These are phyloP conservation scores for Timema cristinae DNA, from an alignment of 2,888 invertebrate genomes.

Conservation along the genomic window DNA sequence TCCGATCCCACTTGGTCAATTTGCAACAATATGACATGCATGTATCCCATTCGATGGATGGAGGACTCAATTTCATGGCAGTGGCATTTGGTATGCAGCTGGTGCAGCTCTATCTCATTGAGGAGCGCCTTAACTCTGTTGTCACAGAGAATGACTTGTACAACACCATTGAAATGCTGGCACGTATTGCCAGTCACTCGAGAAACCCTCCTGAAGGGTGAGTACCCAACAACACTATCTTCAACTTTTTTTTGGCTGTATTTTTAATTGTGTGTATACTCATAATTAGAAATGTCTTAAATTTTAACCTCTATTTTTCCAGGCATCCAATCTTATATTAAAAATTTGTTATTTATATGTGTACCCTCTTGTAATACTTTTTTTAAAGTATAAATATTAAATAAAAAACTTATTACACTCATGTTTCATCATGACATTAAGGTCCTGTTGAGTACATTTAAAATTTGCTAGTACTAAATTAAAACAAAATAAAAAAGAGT, in stretches of 20 bases:
- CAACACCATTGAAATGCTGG: slow-evolving; percentile 81
- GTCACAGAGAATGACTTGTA: slow-evolving; percentile 81
- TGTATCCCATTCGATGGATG: slow-evolving; percentile 82
- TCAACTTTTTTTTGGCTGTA: not conserved
- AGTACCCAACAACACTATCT: slow-evolving; percentile 32
- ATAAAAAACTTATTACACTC: too few relatives aligned
- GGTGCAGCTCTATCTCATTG: slow-evolving; percentile 80
- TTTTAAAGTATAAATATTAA: too few relatives aligned
- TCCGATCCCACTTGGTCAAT: slow-evolving; percentile 77
- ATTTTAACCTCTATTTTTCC: not conserved
- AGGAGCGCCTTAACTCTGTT: slow-evolving; percentile 71
- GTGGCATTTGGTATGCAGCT: slow-evolving; percentile 89
- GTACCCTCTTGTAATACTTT: too few relatives aligned
- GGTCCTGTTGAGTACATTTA: too few relatives aligned
- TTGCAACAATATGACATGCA: slow-evolving; percentile 79
- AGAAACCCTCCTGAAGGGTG: slow-evolving; percentile 78
- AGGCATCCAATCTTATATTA: slow-evolving; percentile 35
- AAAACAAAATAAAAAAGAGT: too few relatives aligned
- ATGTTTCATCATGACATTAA: too few relatives aligned
- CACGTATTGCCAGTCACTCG: slow-evolving; percentile 69
- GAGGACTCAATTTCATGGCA: slow-evolving; percentile 73
- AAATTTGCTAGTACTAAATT: too few relatives aligned
- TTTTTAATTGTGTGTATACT: not conserved
- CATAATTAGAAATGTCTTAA: not conserved
- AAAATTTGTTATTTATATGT: too few relatives aligned